Evolutionary conservation across 2,113 vertebrate genomes (phyloP).

Genomic region (Albula glossodonta): DNA sequence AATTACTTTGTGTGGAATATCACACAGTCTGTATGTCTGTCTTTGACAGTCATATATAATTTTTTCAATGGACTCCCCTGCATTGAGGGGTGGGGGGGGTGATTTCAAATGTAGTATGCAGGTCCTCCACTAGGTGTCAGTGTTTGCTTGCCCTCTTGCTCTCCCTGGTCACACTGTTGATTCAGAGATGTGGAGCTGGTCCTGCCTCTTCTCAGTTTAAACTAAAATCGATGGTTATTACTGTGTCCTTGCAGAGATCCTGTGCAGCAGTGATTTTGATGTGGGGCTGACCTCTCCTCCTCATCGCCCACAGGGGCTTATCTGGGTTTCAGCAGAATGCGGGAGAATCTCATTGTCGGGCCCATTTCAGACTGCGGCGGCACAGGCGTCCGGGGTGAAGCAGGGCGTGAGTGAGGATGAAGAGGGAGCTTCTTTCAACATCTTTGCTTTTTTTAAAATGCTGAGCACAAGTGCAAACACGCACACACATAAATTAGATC

Average conservation of each 20-base stretch:
- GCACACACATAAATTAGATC: neutral
- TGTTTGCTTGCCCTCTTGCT: slow-evolving; percentile 54
- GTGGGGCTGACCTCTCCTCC: slow-evolving; percentile 4
- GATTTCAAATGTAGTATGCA: neutral
- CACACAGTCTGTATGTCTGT: neutral
- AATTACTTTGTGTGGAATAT: too few species aligned
- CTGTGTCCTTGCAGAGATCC: slow-evolving; percentile 57
- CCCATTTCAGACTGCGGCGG: neutral
- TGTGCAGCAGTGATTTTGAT: slow-evolving; percentile 16
- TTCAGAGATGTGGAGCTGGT: slow-evolving; percentile 45
- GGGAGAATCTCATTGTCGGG: neutral
- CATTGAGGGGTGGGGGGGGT: neutral
- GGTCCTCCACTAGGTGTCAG: slow-evolving; percentile 62
- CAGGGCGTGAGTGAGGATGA: neutral
- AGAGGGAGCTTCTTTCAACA: neutral
- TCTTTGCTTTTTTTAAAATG: neutral
- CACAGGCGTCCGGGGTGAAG: neutral
- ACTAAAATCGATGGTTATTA: slow-evolving; percentile 69
- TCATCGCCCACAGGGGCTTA: neutral
- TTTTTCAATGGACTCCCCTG: neutral
- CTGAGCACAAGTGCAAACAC: neutral
- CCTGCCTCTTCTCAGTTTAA: slow-evolving; percentile 56
- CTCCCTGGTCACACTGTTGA: neutral
- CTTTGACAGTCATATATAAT: neutral
- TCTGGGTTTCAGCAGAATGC: neutral